Conservation (phyloP, 2,797 vertebrate species). For the Rhyacichthys aspro region DNA sequence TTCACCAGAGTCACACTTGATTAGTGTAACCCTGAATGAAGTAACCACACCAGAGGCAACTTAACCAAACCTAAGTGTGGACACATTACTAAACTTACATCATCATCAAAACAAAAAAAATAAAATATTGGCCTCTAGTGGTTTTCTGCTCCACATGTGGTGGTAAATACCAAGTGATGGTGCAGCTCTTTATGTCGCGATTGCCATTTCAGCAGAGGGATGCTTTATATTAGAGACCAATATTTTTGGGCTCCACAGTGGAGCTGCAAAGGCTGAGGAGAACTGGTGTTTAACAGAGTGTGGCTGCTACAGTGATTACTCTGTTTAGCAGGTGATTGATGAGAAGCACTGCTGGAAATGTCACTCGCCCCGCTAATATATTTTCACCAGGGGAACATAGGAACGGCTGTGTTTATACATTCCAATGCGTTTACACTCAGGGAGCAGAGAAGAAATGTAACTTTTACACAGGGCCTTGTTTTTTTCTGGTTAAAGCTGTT, state of each 20-base stretch:
- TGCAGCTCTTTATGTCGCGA: slow-evolving; percentile 27
- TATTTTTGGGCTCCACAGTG: slow-evolving; percentile 50
- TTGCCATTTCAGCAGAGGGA: slow-evolving; percentile 35
- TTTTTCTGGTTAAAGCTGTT: slow-evolving; percentile 17
- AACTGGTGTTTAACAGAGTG: slow-evolving; percentile 75
- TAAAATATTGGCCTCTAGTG: not conserved
- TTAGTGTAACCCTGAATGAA: too few species aligned
- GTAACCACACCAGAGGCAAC: too few species aligned
- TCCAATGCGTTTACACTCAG: slow-evolving; percentile 60
- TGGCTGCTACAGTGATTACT: slow-evolving; percentile 76
- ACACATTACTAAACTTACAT: not conserved
- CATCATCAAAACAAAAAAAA: too few species aligned
- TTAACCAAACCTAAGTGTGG: not conserved
- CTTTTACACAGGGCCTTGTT: slow-evolving; percentile 26
- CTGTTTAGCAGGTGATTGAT: slow-evolving; percentile 81
- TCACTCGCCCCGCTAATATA: slow-evolving; percentile 74
- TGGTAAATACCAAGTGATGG: slow-evolving; percentile 28
- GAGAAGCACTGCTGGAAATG: slow-evolving; percentile 76
- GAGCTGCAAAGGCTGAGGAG: slow-evolving; percentile 58
- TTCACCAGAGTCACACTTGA: too few species aligned
- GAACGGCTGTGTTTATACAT: slow-evolving; percentile 65
- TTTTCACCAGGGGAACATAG: slow-evolving; percentile 70
- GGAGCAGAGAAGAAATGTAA: slow-evolving; percentile 42
- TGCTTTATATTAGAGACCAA: slow-evolving; percentile 49
- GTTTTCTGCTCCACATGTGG: slow-evolving; percentile 4